Percentiles rank a stretch among this genome's conserved stretches.
Evolutionary conservation across 2,888 invertebrate genomes (phyloP).

Genomic region (Lasioglossum oenotherae): DNA sequence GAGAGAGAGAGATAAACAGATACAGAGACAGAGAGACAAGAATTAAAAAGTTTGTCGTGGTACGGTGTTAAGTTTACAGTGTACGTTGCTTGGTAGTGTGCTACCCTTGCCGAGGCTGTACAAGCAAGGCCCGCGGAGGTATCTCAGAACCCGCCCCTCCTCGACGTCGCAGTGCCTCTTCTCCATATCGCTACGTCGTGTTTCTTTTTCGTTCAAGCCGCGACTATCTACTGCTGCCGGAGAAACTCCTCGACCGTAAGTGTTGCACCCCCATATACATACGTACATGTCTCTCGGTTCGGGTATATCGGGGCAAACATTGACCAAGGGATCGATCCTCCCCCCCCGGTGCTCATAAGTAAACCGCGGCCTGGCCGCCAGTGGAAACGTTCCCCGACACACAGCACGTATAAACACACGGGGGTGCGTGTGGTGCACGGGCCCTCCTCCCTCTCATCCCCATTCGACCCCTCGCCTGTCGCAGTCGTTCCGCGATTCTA

Average conservation of each 20-base stretch:
- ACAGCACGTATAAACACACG: slow-evolving; percentile 28
- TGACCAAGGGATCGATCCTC: slow-evolving; percentile 11
- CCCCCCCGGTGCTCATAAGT: background rate
- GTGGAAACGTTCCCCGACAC: slow-evolving; percentile 13
- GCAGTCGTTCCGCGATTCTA: background rate
- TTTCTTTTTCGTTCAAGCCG: slow-evolving; percentile 64
- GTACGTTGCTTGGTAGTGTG: slow-evolving; percentile 68
- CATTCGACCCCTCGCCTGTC: background rate
- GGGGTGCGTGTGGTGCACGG: background rate
- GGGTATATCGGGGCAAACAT: slow-evolving; percentile 4
- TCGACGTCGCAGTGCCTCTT: slow-evolving; percentile 74
- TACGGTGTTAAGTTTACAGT: slow-evolving; percentile 55
- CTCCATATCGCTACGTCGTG: slow-evolving; percentile 70
- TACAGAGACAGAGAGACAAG: background rate
- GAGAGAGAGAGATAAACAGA: slow-evolving; percentile 12
- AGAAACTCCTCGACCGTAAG: slow-evolving; percentile 68
- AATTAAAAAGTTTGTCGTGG: slow-evolving; percentile 42
- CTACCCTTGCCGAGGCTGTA: slow-evolving; percentile 65
- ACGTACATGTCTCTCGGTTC: background rate
- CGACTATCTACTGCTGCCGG: slow-evolving; percentile 64
- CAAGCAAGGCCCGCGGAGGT: slow-evolving; percentile 73
- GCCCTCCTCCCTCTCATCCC: background rate
- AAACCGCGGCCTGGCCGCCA: slow-evolving; percentile 2
- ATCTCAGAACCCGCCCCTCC: slow-evolving; percentile 72
- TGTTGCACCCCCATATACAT: slow-evolving; percentile 19